phyloP scores from a whole-genome alignment of 2,888 invertebrate genomes.

The Nomada goodeniana region DNA sequence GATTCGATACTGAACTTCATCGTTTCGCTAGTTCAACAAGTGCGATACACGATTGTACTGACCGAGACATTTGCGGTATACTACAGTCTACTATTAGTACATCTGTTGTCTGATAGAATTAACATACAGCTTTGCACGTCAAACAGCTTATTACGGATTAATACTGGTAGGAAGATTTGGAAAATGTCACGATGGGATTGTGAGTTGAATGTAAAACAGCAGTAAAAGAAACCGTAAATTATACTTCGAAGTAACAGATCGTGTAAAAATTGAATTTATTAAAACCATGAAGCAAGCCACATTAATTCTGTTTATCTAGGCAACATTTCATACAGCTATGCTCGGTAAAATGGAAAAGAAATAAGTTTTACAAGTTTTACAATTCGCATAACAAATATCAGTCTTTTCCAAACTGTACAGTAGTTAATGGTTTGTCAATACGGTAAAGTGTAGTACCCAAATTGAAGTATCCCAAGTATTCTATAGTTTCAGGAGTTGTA shows the following conservation, averaged over 20 bases:
- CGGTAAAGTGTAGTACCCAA: slow-evolving; percentile 90
- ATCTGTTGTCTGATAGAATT: slow-evolving; percentile 65
- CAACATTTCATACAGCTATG: neutral
- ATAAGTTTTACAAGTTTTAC: too few relatives aligned
- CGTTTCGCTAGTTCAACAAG: slow-evolving; percentile 30
- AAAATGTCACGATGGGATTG: slow-evolving; percentile 42
- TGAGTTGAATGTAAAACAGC: slow-evolving; percentile 20
- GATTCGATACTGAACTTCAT: slow-evolving; percentile 81
- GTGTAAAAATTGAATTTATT: neutral
- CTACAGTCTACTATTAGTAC: slow-evolving; percentile 47
- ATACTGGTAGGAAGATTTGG: slow-evolving; percentile 54
- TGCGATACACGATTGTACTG: slow-evolving; percentile 37
- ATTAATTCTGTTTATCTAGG: neutral
- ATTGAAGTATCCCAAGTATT: slow-evolving; percentile 96
- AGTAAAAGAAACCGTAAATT: slow-evolving; percentile 9
- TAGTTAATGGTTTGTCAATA: slow-evolving; percentile 89
- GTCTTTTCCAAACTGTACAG: slow-evolving; percentile 91
- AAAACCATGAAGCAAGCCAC: neutral
- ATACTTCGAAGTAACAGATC: neutral
- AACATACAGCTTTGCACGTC: slow-evolving; percentile 68
- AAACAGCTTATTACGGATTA: slow-evolving; percentile 73
- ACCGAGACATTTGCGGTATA: slow-evolving; percentile 40
- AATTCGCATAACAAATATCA: slow-evolving; percentile 82
- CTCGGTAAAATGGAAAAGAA: too few relatives aligned
- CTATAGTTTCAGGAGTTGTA: slow-evolving; percentile 93